Conservation (phyloP, 2,797 vertebrate genomes). For the Triplophysa bombifrons region DNA sequence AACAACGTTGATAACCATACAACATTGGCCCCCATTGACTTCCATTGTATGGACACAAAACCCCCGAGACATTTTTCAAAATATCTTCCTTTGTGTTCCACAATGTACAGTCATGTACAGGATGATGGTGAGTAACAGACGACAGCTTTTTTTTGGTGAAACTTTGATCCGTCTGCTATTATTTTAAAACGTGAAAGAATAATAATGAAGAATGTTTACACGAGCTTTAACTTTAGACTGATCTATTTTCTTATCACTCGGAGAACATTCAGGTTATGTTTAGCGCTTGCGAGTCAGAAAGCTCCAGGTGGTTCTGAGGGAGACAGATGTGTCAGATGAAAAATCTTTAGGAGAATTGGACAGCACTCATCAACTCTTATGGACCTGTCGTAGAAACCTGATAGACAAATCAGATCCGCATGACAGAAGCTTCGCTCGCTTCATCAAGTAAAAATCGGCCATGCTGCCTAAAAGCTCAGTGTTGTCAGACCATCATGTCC, state of each 20-base stretch:
- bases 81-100: too few species aligned
- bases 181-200: too few species aligned
- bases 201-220: too few species aligned
- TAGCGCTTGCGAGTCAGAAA: not conserved
- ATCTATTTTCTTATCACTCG: not conserved
- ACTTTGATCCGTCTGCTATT: too few species aligned
- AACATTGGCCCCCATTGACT: too few species aligned
- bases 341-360: constrained; percentile 25
- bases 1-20: too few species aligned
- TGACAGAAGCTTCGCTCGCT: constrained; percentile 11
- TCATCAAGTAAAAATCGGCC: constrained; percentile 8
- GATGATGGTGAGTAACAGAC: too few species aligned
- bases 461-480: not conserved
- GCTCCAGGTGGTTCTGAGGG: not conserved
- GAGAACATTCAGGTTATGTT: not conserved
- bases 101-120: too few species aligned
- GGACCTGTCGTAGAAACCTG: constrained; percentile 19
- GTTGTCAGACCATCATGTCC: not conserved
- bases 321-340: constrained; percentile 17
- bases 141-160: too few species aligned
- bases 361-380: constrained; percentile 28
- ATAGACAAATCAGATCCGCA: constrained; percentile 28
- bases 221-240: too few species aligned
- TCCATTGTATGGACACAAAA: too few species aligned
- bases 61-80: too few species aligned